phyloP scores from a whole-genome alignment of 2,113 vertebrate species.

The Pao palembangensis region DNA sequence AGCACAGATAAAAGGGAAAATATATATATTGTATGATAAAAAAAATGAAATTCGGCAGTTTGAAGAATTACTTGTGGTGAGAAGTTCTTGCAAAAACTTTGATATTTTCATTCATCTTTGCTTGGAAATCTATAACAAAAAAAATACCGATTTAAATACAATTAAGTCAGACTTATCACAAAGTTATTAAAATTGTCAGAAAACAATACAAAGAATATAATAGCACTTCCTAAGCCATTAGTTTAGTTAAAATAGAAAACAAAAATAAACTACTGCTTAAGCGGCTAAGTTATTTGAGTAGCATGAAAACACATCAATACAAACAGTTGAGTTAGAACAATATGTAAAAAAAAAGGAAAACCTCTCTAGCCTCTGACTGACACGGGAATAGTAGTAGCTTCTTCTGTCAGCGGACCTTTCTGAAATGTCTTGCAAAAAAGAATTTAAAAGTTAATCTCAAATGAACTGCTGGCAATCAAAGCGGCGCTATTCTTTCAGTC shows the following conservation, averaged over 20 bases:
- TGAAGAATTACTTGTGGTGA: too few relatives aligned
- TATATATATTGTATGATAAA: too few relatives aligned
- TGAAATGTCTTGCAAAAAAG: slow-evolving; percentile 40
- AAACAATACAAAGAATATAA: slow-evolving; percentile 35
- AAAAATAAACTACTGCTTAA: not conserved
- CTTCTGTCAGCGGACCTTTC: slow-evolving; percentile 19
- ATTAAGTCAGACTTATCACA: slow-evolving; percentile 58
- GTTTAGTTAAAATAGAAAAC: not conserved
- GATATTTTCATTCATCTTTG: too few relatives aligned
- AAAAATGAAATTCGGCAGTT: too few relatives aligned
- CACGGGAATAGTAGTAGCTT: not conserved
- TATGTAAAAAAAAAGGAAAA: not conserved
- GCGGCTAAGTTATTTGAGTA: too few relatives aligned
- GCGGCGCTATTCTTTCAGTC: slow-evolving; percentile 59
- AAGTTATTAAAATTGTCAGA: slow-evolving; percentile 76
- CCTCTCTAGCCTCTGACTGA: not conserved
- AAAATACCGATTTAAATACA: too few relatives aligned
- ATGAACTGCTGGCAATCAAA: slow-evolving; percentile 67
- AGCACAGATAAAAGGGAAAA: too few relatives aligned
- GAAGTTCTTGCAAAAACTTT: too few relatives aligned
- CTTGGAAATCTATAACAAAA: too few relatives aligned
- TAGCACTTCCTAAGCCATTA: too few relatives aligned
- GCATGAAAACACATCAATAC: too few relatives aligned
- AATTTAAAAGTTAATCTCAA: slow-evolving; percentile 52
- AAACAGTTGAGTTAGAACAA: not conserved